Evolutionary conservation across 2,888 invertebrate genomes (phyloP), one percentile per base, ranked within the genome.

Genomic region (Caenorhabditis drosophilae): DNA sequence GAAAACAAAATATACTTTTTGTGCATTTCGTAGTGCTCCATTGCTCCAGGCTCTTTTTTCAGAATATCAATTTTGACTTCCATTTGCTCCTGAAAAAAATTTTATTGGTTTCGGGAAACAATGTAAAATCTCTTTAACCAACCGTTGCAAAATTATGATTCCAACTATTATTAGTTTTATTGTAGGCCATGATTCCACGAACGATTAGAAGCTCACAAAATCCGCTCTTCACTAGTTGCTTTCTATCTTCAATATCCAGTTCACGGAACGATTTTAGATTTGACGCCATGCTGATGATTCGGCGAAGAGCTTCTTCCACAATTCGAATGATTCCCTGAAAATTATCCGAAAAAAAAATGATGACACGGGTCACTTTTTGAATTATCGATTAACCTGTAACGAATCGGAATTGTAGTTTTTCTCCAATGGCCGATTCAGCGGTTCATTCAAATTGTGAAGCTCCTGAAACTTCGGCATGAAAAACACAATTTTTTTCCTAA

Each of bases 171-270:
- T 90, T 89, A 75, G 91, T 91, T 0, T 90, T 89, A 83, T 95
- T 93, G 83, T 93, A 97, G 45, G 91, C 91, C 87, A 92, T 90
- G 0, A 92, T 92, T 71, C 95, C 93, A 15, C 94, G 88, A 50
- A 97, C 88, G 58, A 97, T 90, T 89, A 97, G 90, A 89, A 97
- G 91, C 86, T 97, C 96, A 46, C 93, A 93, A 82, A 93, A 93
- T 1, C 95, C 93, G 0, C 94, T 93, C 84, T 93, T 94, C 9
- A 94, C 85, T 12, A 93, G 86, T 20, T 90, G 89, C 51, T 92
- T 89, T 86, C 96, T 95, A 85, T 96, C 95, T 77, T 92, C 92
- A 81, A 94, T 92, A 82, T 92, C 92, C 89, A 97, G 90, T 80
- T 90, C 91, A 84, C 91, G 91, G 85, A 97, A 97, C 2, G 92